Evolutionary conservation across 1,140 invertebrate genomes (phyloP).

Genomic region (Aphaenogaster ashmeadi): DNA sequence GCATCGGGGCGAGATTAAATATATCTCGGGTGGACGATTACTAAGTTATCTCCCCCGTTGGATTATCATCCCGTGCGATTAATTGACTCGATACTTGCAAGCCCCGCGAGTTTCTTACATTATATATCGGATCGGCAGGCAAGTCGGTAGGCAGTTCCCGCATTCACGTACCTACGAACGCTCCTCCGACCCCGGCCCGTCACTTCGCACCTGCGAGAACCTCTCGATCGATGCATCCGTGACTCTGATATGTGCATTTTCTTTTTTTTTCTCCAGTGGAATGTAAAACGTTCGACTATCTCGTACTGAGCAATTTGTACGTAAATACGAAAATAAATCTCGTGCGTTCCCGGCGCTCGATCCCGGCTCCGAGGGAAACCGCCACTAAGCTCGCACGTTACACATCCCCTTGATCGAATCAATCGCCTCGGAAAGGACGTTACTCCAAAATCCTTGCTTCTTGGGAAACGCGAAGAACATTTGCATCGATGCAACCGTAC

Average conservation of each 20-base stretch:
- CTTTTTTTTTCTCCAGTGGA: background rate
- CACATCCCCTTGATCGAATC: constrained; percentile 14
- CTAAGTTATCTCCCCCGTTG: constrained; percentile 15
- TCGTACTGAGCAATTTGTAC: constrained; percentile 22
- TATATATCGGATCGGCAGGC: background rate
- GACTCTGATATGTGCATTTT: constrained; percentile 27
- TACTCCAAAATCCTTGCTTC: constrained; percentile 8
- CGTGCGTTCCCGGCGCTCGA: background rate
- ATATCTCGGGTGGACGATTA: constrained; percentile 33
- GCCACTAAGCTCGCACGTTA: background rate
- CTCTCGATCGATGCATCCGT: background rate
- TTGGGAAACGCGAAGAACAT: background rate
- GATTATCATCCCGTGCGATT: background rate
- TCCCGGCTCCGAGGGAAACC: background rate
- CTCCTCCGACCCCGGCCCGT: background rate
- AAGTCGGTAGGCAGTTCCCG: background rate
- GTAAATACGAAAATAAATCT: constrained; percentile 43
- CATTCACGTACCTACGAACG: background rate
- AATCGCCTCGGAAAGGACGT: background rate
- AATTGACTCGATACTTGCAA: constrained; percentile 14
- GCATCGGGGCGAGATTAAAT: constrained; percentile 17
- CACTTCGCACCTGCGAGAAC: constrained; percentile 14
- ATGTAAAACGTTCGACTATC: constrained; percentile 41
- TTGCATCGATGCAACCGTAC: background rate
- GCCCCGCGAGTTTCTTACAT: background rate